phyloP scores from a whole-genome alignment of 1,140 invertebrate genomes.

The Drosophila auraria region DNA sequence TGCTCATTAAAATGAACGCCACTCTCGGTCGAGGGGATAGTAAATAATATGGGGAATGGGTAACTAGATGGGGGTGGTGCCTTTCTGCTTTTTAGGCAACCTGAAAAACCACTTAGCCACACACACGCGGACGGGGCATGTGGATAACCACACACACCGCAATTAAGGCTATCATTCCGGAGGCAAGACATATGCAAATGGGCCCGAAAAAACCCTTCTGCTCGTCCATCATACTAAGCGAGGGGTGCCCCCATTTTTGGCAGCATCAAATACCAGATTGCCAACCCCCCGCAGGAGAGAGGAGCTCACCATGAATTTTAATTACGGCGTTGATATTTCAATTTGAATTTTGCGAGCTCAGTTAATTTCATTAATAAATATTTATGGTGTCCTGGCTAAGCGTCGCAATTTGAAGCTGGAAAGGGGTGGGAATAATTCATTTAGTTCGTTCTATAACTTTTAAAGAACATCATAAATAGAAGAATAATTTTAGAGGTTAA shows the following conservation, averaged over 20 bases:
- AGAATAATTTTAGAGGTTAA: neutral
- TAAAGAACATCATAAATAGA: too few species aligned
- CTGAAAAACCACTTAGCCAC: constrained; percentile 77
- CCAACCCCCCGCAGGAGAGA: neutral
- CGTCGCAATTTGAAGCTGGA: constrained; percentile 33
- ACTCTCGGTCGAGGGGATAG: constrained; percentile 47
- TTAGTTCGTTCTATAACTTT: neutral
- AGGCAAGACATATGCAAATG: constrained; percentile 72
- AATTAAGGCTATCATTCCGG: constrained; percentile 72
- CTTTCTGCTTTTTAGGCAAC: constrained; percentile 37
- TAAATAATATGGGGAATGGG: constrained; percentile 23
- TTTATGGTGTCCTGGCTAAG: constrained; percentile 68
- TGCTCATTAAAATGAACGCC: constrained; percentile 74
- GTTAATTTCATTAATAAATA: constrained; percentile 84
- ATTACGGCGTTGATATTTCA: constrained; percentile 75
- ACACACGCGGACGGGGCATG: constrained; percentile 51
- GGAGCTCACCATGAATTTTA: constrained; percentile 71
- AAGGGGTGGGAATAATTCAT: constrained; percentile 4
- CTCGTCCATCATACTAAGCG: constrained; percentile 35
- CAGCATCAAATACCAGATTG: constrained; percentile 5
- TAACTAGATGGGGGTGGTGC: neutral
- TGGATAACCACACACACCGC: constrained; percentile 46
- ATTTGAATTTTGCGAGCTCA: constrained; percentile 67
- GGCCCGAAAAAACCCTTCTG: constrained; percentile 46
- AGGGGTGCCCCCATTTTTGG: constrained; percentile 30